Percentiles rank a stretch among this genome's conserved stretches.
Evolutionary conservation across 2,797 vertebrate species (phyloP).

Genomic region (Odontamblyopus rebecca): DNA sequence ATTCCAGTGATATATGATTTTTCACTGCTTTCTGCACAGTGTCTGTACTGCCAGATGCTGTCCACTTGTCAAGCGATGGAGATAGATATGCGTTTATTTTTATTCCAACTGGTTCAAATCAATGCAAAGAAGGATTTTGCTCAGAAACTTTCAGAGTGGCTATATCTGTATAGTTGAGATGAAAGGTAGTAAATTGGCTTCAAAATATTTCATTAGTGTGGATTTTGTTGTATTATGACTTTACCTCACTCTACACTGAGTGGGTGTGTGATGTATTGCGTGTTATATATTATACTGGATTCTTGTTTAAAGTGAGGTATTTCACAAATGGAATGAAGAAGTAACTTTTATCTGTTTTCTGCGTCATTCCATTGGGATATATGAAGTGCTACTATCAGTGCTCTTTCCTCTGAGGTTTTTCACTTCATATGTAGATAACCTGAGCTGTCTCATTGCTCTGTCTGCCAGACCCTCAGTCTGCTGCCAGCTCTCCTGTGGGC

Average conservation of each 20-base stretch:
- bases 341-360: constrained; percentile 26
- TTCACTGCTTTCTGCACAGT: constrained; percentile 23
- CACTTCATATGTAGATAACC: constrained; percentile 58
- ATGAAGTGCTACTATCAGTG: constrained; percentile 7
- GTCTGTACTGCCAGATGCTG: constrained; percentile 13
- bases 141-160: constrained; percentile 22
- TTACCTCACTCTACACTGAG: constrained; percentile 12
- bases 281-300: constrained; percentile 16
- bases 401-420: constrained; percentile 28
- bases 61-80: constrained; percentile 13
- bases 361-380: constrained; percentile 17
- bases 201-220: constrained; percentile 26
- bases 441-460: constrained; percentile 50
- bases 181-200: constrained; percentile 27
- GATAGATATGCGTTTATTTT: constrained; percentile 15
- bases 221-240: constrained; percentile 18
- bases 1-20: constrained; percentile 14
- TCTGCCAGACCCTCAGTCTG: constrained; percentile 67
- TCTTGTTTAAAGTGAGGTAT: constrained; percentile 12
- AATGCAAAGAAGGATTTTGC: constrained; percentile 29
- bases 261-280: constrained; percentile 10
- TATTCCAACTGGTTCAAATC: constrained; percentile 16
- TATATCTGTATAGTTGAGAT: constrained; percentile 39
- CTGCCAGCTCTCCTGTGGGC: constrained; percentile 67
- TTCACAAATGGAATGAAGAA: background rate